These are phyloP conservation scores for Drosophila grimshawi DNA, from an alignment of 1,140 invertebrate species.

Conservation along the genomic window DNA sequence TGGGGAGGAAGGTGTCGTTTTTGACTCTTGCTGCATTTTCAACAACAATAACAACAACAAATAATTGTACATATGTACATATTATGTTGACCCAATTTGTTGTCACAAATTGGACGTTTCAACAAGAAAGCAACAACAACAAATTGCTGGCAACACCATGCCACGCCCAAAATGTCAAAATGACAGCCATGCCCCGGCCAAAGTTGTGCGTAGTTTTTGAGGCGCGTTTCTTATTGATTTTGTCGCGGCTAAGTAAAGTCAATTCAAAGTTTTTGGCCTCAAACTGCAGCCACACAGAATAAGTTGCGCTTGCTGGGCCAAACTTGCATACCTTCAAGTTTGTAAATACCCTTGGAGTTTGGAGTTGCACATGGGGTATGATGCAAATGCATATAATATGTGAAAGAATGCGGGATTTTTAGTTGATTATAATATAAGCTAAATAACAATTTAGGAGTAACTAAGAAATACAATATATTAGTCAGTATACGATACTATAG, in stretches of 20 bases:
- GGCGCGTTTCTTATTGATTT: constrained; percentile 71
- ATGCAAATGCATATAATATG: too few species aligned
- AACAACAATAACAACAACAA: constrained; percentile 36
- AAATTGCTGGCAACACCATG: constrained; percentile 62
- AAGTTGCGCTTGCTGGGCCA: constrained; percentile 16
- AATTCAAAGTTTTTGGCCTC: constrained; percentile 25
- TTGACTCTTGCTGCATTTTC: constrained; percentile 53
- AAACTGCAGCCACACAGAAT: constrained; percentile 18
- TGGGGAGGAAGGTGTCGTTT: background rate
- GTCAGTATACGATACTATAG: too few species aligned
- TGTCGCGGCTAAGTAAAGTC: constrained; percentile 51
- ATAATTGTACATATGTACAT: constrained; percentile 77
- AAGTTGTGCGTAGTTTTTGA: constrained; percentile 22
- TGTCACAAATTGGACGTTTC: constrained; percentile 16
- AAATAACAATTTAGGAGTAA: too few species aligned
- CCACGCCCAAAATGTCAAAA: constrained; percentile 20
- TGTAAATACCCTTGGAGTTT: constrained; percentile 21
- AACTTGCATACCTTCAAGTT: constrained; percentile 58
- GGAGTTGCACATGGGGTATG: too few species aligned
- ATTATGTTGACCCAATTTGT: constrained; percentile 77
- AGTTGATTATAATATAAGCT: too few species aligned
- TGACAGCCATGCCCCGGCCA: constrained; percentile 14
- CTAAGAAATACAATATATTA: too few species aligned
- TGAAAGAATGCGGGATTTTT: too few species aligned
- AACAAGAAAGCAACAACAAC: constrained; percentile 49